Evolutionary conservation across 2,113 vertebrate genomes (phyloP), one percentile per base, ranked within the genome.

Genomic region (Dicaeum eximium): DNA sequence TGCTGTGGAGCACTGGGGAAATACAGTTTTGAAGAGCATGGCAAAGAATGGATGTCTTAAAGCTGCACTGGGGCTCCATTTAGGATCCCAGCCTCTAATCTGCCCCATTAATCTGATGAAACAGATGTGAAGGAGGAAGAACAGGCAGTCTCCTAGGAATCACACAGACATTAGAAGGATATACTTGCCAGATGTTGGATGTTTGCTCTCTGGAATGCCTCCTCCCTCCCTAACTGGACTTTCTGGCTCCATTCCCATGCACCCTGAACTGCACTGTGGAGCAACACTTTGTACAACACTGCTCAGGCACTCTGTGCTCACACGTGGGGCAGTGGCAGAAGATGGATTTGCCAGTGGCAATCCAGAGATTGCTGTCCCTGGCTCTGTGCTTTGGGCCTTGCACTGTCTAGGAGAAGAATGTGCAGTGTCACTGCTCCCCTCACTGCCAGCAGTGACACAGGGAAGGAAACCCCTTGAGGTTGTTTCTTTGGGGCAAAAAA

Each of bases 41-140:
- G 90, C 91, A 90, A 88, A 80, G 82, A 94, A 74, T 33, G 90
- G 47, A 80, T 67, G 45, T 71, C 69, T 86, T 89, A 73, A 93
- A 82, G 74, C 81, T 83, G 75, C 27, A 0, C 0, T 92, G 65
- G 77, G 90, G 83, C 86, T 96, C 86, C 64, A 24, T 64, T 82
- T 72, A 79, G 72, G 62, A 94, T 79, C 50, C 61, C 75, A 71
- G 35, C 65, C 69, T 80, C 82, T 79, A 58, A 88, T 93, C 90
- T 73, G 62, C 80, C 77, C 31, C 8, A 89, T 93, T 73, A 95
- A 79, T 81, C 82, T 90, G 69, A 90, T 79, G 90, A 61, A 94
- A 83, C 90, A 93, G 88, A 96, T 94, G 94, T 81, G 85, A 69
- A 70, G 50, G 83, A 93, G 77, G 93, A 97, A 97, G 96, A 95